These are phyloP conservation scores for Zaprionus bogoriensis DNA, from an alignment of 2,888 invertebrate species.

Conservation along the genomic window DNA sequence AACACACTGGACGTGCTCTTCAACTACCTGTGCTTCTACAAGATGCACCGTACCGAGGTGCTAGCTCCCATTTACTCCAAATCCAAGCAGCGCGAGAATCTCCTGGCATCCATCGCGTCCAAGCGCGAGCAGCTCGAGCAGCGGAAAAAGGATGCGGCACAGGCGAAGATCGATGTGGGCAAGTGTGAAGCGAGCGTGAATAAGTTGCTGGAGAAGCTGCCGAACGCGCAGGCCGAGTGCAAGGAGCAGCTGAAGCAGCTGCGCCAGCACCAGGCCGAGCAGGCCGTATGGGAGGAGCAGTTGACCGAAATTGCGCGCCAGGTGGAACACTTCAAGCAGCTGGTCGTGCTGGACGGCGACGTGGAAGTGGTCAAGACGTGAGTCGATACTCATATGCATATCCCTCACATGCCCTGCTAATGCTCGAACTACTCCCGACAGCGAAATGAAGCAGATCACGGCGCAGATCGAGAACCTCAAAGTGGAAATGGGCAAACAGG, in stretches of 20 bases:
- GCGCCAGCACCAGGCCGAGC: constrained; percentile 41
- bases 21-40: constrained; percentile 79
- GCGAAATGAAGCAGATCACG: constrained; percentile 29
- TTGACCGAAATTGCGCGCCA: constrained; percentile 35
- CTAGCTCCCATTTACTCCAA: constrained; percentile 55
- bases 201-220: constrained; percentile 27
- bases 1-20: constrained; percentile 73
- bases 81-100: constrained; percentile 49
- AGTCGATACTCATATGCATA: background rate
- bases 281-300: constrained; percentile 26
- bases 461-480: constrained; percentile 37
- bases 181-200: constrained; percentile 42
- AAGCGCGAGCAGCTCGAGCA: constrained; percentile 53
- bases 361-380: constrained; percentile 56
- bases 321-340: constrained; percentile 48
- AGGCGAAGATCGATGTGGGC: constrained; percentile 39
- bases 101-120: constrained; percentile 39
- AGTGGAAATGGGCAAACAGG: constrained; percentile 38
- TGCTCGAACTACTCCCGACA: constrained; percentile 16
- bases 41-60: constrained; percentile 74
- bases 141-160: constrained; percentile 31
- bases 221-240: constrained; percentile 26
- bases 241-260: constrained; percentile 37
- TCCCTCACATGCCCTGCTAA: background rate
- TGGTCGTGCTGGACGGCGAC: constrained; percentile 68